Base-by-base conservation (phyloP, 2,888 invertebrate genomes). In the Hyposoter didymator region DNA sequence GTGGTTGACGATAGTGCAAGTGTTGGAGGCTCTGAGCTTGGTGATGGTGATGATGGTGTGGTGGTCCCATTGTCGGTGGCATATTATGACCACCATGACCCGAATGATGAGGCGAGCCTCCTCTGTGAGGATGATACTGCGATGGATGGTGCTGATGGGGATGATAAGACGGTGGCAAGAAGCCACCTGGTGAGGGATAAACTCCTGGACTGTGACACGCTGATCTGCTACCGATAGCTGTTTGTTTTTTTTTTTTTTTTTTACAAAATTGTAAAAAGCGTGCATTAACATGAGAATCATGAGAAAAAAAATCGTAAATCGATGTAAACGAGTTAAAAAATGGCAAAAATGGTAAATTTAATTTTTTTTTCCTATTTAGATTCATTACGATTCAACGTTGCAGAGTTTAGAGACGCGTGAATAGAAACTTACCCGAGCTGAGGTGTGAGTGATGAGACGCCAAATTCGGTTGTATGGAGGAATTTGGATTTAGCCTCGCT, bases 401-500 rank as follows among this genome's bases (percentile, higher is more conserved):
- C 28, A 32, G 17, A 32, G 10, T 62, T 62, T 14, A 28, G 32
- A 12, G 22, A 0, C 17, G 17, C 17, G 17, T 66, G 1, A 32
- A 28, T 66, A 43, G 17, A 12, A 45, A 22, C 90, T 91, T 88
- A 93, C 93, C 93, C 90, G 93, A 92, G 88, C 93, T 92, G 83
- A 93, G 89, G 88, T 93, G 93, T 88, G 93, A 92, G 88, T 93
- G 93, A 90, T 94, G 94, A 69, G 93, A 90, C 73, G 92, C 94
- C 90, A 92, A 92, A 87, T 90, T 92, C 78, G 91, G 90, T 88
- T 93, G 93, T 67, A 94, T 91, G 87, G 93, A 91, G 88, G 93
- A 92, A 87, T 96, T 96, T 83, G 97, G 97, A 94, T 98, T 98
- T 90, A 98, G 96, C 89, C 98, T 96, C 82, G 98, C 97, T 95